Percentiles rank a stretch among this genome's conserved stretches.
phyloP scores from a whole-genome alignment of 2,797 vertebrate species.

The Ceryle rudis region DNA sequence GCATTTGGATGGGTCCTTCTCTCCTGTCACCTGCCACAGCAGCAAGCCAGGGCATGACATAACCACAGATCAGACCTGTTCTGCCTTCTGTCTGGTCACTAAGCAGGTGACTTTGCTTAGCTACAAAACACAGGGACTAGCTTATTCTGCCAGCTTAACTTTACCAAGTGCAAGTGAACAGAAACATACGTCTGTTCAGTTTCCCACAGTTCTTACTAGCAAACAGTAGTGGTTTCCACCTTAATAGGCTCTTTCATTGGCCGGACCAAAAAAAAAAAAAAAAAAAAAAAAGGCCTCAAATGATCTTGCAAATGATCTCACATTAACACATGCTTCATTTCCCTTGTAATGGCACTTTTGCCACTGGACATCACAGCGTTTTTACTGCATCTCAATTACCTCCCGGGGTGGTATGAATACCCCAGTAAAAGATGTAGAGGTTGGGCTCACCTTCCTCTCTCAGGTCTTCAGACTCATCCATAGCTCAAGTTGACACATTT shows the following conservation, averaged over 20 bases:
- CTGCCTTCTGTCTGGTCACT: not conserved
- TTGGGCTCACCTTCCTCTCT: not conserved
- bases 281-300: not conserved
- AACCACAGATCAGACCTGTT: not conserved
- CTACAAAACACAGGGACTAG: not conserved
- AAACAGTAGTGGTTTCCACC: not conserved
- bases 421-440: not conserved
- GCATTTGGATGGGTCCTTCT: not conserved
- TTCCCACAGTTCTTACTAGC: not conserved
- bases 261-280: not conserved
- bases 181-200: not conserved
- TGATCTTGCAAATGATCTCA: not conserved
- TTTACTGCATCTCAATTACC: not conserved
- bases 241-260: not conserved
- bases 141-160: not conserved
- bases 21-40: not conserved
- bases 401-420: not conserved
- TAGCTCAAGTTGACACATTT: not conserved
- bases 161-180: not conserved
- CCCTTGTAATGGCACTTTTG: not conserved
- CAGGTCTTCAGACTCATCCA: not conserved
- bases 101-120: not conserved
- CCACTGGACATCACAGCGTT: not conserved
- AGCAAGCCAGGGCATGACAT: accelerated
- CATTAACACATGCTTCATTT: not conserved